Evolutionary conservation across 2,888 invertebrate genomes (phyloP), one percentile per base, ranked within the genome.

Genomic region (Orthosia cruda): DNA sequence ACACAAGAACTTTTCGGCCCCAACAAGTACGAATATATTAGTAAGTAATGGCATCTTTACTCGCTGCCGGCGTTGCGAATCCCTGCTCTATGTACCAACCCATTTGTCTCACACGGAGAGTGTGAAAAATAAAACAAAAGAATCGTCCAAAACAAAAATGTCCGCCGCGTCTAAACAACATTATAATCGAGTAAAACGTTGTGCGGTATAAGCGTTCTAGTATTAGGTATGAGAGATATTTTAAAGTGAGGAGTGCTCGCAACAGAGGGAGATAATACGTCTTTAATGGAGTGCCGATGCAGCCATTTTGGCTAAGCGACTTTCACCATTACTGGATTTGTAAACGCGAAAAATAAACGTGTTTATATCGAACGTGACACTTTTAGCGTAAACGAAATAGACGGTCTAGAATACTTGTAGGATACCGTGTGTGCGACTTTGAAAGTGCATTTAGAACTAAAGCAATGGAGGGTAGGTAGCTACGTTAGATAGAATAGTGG

Each of bases 281-380:
- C 88, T 89, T 91, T 94, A 94, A 94, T 94, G 94, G 94, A 93
- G 92, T 92, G 92, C 92, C 90, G 91, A 88, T 86, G 91, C 91
- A 89, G 90, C 86, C 71, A 77, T 84, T 88, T 77, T 86, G 85
- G 84, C 87, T 91, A 89, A 93, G 91, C 89, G 91, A 91, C 89
- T 92, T 89, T 83, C 82, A 87, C 91, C 90, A 90, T 92, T 91
- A 92, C 88, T 79, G 87, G 88, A 90, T 91, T 92, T 90, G 89
- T 90, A 90, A 88, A 89, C 80, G 85, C 80, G 89, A 89, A 91
- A 87, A 85, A 80, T 80, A 83, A 80, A 85, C 79, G 71, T 87
- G 86, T 87, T 87, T 82, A 84, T 84, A 87, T 87, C 77, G 80
- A 80, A 87, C 84, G 86, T 87, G 88, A 86, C 84, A 77, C 84